Percentiles rank a stretch among this genome's conserved stretches.
Conservation (phyloP, 2,888 invertebrate species). For the Hetaerina titia region DNA sequence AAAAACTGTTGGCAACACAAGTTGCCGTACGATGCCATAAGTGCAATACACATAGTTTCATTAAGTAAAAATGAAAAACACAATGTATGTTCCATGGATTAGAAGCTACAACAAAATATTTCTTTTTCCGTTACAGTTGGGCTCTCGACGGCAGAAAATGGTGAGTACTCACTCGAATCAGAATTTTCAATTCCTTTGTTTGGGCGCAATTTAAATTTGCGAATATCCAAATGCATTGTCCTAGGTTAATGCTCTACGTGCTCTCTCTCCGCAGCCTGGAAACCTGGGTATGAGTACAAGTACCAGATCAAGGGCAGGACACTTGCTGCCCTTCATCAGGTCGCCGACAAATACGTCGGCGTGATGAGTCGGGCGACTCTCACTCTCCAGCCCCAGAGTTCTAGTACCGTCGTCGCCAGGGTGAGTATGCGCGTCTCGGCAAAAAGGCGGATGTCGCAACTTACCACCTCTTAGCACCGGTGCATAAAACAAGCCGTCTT, state of each 20-base stretch:
- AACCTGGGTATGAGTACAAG: conserved; percentile 80
- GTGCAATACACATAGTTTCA: too few species aligned
- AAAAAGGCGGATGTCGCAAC: background rate
- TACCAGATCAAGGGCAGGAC: conserved; percentile 81
- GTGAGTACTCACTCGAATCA: background rate
- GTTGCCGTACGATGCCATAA: too few species aligned
- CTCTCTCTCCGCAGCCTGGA: conserved; percentile 78
- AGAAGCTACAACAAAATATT: background rate
- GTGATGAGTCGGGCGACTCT: conserved; percentile 80
- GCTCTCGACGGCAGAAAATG: conserved; percentile 42
- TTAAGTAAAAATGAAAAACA: too few species aligned
- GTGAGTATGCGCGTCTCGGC: conserved; percentile 69
- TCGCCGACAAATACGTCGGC: conserved; percentile 80
- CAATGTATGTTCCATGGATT: too few species aligned
- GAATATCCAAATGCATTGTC: background rate
- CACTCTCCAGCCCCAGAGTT: conserved; percentile 78
- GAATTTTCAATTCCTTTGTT: too few species aligned
- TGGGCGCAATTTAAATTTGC: too few species aligned
- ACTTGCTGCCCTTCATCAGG: conserved; percentile 80
- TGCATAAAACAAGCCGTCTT: background rate
- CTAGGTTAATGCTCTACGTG: background rate
- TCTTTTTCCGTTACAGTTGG: background rate
- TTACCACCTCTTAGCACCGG: background rate
- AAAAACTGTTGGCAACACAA: background rate
- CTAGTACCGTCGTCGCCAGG: conserved; percentile 74